Conservation (phyloP, 2,888 invertebrate genomes). For the Chrysotoxum bicinctum region DNA sequence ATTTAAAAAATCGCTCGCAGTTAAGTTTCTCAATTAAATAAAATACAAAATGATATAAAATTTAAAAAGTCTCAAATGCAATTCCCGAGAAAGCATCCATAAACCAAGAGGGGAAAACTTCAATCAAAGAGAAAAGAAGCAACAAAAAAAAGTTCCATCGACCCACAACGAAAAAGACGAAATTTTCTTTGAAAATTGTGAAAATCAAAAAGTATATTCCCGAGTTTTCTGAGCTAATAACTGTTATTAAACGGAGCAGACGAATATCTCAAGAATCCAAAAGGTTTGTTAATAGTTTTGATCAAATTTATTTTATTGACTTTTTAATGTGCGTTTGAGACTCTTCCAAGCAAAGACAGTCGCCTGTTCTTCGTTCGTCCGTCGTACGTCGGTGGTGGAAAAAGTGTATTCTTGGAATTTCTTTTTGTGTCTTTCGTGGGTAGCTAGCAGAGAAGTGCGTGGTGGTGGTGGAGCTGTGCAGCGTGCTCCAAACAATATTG, state of each 20-base stretch:
- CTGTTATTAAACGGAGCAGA: not conserved
- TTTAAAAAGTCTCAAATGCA: conserved; percentile 31
- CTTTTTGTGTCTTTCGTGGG: conserved; percentile 11
- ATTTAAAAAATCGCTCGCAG: conserved; percentile 36
- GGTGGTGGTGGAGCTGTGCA: conserved; percentile 7
- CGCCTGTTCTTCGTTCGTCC: not conserved
- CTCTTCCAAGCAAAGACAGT: not conserved
- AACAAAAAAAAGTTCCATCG: conserved; percentile 56
- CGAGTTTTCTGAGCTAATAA: not conserved
- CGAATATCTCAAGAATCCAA: not conserved
- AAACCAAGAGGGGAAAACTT: conserved; percentile 15
- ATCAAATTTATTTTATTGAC: not conserved
- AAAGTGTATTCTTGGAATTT: conserved; percentile 12
- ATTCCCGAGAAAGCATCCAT: conserved; percentile 27
- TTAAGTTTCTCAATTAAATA: conserved; percentile 25
- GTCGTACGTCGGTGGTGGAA: not conserved
- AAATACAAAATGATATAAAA: conserved; percentile 50
- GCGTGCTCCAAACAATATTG: not conserved
- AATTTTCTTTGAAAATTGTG: conserved; percentile 54
- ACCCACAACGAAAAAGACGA: conserved; percentile 53
- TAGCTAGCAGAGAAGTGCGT: conserved; percentile 3
- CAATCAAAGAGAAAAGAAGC: conserved; percentile 4
- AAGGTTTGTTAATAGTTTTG: not conserved
- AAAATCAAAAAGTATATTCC: conserved; percentile 8
- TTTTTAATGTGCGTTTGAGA: conserved; percentile 8